Base-by-base conservation (phyloP, 2,113 vertebrate genomes). In the Peucedramus taeniatus region DNA sequence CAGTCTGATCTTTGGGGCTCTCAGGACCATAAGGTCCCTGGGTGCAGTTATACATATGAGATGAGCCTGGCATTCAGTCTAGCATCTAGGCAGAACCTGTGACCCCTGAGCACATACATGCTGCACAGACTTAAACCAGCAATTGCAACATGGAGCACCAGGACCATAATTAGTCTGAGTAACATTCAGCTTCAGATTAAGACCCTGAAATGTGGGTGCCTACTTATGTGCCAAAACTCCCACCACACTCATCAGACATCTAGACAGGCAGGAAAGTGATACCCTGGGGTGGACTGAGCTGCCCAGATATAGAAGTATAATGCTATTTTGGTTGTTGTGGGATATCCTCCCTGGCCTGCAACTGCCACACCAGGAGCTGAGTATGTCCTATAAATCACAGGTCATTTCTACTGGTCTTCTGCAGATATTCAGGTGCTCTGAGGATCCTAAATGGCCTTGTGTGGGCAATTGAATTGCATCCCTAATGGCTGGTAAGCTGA, bases 1-100 rank as follows among this genome's bases (percentile, higher is more conserved):
- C 19, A 86, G 21, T 16, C 27, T 3, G 1, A 53, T 6, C 40
- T 56, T 39, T 42, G 23, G 24, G 44, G n/a, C 21, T 47, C 14
- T 72, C 28, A 44, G 27, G 18, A 69, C 40, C 40, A 13, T 15
- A 31, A 8, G 44, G 20, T 39, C 10, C 16, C 24, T 59, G 33
- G 22, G 15, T 64, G 44, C 39, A 56, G 37, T 57, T 61, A 44
- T 22, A 19, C 13, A 39, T 3, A 15, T 0, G 0, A 31, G 51
- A 64, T 51, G 19, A 87, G 20, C 15, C 23, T 44, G 33, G 18
- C 39, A 50, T 19, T 75, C 12, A 44, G 18, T 50, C 11, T 50
- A 37, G 24, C 23, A 50, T 33, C 51, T 30, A 54, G 27, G 51
- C 20, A 75, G 82, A 68, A 68, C 28, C 57, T 60, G 13, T 35